A percentile compares a stretch with the other conserved stretches of the same genome.
These are phyloP conservation scores for Pseudomyrmex sp. DNA, from an alignment of 1,140 invertebrate species.

Conservation along the genomic window DNA sequence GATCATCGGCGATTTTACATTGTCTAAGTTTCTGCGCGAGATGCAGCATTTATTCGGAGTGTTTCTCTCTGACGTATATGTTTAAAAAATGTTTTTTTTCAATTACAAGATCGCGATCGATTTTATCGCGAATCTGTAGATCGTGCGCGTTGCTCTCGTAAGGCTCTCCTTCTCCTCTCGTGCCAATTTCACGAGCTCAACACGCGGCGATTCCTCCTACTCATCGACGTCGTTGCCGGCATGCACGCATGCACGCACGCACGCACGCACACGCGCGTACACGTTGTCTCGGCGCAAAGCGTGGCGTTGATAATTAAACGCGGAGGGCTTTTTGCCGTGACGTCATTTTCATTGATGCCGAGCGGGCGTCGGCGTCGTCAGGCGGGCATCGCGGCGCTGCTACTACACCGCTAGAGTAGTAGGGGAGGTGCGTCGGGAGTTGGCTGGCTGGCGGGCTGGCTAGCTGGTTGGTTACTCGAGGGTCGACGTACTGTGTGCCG, in stretches of 20 bases:
- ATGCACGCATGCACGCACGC: not conserved
- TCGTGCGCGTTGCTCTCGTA: not conserved
- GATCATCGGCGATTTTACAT: no score
- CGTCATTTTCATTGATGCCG: constrained; percentile 86
- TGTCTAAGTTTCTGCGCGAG: not conserved
- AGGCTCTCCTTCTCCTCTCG: not conserved
- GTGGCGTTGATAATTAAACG: constrained; percentile 82
- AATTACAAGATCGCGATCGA: constrained; percentile 3
- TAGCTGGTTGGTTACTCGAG: constrained; percentile 59
- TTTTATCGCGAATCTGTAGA: not conserved
- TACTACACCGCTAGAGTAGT: constrained; percentile 41
- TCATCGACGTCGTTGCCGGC: constrained; percentile 16
- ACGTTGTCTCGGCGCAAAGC: constrained; percentile 56
- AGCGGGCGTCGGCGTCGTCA: constrained; percentile 53
- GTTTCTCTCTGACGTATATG: no score
- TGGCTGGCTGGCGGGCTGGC: constrained; percentile 57
- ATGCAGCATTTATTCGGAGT: no score
- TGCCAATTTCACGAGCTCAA: constrained; percentile 8
- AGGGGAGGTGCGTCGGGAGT: constrained; percentile 67
- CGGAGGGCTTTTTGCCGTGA: constrained; percentile 81
- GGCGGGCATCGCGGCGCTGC: constrained; percentile 61
- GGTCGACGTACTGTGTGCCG: constrained; percentile 68
- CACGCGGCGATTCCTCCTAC: constrained; percentile 13
- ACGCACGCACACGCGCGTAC: not conserved
- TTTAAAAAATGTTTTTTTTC: no score